phyloP scores from a whole-genome alignment of 1,140 invertebrate genomes.

The Papilio polyxenes region DNA sequence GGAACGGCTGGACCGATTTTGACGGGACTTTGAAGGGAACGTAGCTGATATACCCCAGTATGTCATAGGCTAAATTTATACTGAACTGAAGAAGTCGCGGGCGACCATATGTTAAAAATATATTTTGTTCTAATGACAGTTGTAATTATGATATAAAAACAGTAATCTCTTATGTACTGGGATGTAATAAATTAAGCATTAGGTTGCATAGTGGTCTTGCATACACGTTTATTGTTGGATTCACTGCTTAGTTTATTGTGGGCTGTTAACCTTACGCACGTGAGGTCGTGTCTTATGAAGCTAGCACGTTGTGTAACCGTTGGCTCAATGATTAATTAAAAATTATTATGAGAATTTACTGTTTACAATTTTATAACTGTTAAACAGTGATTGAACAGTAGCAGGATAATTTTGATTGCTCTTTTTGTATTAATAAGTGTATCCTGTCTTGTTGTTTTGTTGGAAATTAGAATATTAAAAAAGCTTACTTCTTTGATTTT shows the following conservation, averaged over 20 bases:
- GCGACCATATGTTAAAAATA: not conserved
- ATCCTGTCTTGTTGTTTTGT: not conserved
- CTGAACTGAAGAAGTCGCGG: too few relatives aligned
- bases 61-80: too few relatives aligned
- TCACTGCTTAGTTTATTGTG: constrained; percentile 21
- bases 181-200: constrained; percentile 27
- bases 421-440: not conserved
- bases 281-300: constrained; percentile 30
- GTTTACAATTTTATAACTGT: not conserved
- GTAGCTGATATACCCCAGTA: too few relatives aligned
- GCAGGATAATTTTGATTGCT: not conserved
- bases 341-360: constrained; percentile 11
- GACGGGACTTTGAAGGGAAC: too few relatives aligned
- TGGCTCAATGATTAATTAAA: constrained; percentile 34
- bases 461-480: too few relatives aligned
- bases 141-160: constrained; percentile 16
- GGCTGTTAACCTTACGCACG: constrained; percentile 38
- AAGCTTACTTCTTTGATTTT: too few relatives aligned
- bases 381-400: not conserved
- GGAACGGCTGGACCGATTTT: too few relatives aligned
- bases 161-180: constrained; percentile 16
- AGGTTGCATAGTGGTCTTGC: not conserved
- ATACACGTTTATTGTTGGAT: constrained; percentile 33
- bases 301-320: not conserved
- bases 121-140: not conserved